Evolutionary conservation across 2,888 invertebrate genomes (phyloP).

Genomic region (Tipula lateralis): DNA sequence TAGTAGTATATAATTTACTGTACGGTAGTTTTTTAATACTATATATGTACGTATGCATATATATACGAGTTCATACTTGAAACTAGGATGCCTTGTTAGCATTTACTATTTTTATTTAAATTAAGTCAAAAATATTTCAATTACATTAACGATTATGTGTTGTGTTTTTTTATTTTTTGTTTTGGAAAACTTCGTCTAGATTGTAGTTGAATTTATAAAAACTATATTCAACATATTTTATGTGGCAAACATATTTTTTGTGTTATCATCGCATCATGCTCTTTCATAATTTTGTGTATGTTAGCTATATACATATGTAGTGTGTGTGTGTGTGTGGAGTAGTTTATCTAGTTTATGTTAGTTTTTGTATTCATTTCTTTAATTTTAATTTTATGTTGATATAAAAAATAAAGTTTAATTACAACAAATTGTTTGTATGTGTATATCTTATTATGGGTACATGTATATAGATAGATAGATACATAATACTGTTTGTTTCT

Average conservation of each 20-base stretch:
- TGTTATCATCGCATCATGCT: not conserved
- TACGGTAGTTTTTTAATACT: not conserved
- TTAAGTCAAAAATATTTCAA: not conserved
- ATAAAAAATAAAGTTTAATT: not conserved
- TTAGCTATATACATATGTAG: not conserved
- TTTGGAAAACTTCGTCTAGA: not conserved
- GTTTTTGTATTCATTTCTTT: not conserved
- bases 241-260: not conserved
- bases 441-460: not conserved
- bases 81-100: not conserved
- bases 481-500: not conserved
- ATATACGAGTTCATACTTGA: too few relatives aligned
- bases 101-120: not conserved
- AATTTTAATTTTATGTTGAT: conserved; percentile 19
- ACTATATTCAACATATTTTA: not conserved
- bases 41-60: not conserved
- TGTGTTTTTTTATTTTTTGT: not conserved
- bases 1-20: not conserved
- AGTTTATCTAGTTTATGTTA: not conserved
- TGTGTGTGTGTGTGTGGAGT: not conserved
- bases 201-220: not conserved
- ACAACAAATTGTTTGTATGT: not conserved
- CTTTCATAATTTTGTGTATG: not conserved
- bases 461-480: not conserved
- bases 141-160: not conserved